Conservation (phyloP, 2,888 invertebrate species). For the Itoplectis maculator region DNA sequence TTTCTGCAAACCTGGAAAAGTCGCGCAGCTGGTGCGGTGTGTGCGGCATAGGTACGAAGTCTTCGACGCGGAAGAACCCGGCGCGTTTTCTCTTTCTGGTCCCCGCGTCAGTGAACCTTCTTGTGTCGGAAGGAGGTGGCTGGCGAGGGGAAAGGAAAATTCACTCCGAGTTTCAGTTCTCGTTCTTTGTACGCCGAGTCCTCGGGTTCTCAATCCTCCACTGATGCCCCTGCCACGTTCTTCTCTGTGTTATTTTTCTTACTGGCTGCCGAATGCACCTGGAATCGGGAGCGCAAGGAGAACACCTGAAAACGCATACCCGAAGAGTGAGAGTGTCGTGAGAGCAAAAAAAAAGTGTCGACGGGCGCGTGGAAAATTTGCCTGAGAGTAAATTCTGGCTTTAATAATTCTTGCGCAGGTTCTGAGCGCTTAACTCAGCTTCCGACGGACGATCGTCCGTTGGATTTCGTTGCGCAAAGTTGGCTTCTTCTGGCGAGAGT, state of each 20-base stretch:
- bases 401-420: not conserved
- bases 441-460: not conserved
- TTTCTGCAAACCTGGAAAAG: constrained; percentile 55
- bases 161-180: constrained; percentile 27
- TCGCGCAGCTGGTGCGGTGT: constrained; percentile 52
- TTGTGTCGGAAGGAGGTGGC: constrained; percentile 9
- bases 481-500: constrained; percentile 47
- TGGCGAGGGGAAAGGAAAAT: constrained; percentile 34
- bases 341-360: constrained; percentile 11
- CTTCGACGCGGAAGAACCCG: not conserved
- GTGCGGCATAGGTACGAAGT: constrained; percentile 3
- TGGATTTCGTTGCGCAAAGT: constrained; percentile 10
- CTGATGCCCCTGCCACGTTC: not conserved
- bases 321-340: not conserved
- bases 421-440: not conserved
- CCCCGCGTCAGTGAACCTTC: constrained; percentile 25
- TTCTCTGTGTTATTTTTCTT: not conserved
- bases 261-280: constrained; percentile 1
- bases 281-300: not conserved
- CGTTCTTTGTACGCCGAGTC: constrained; percentile 25
- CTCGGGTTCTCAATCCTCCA: constrained; percentile 26
- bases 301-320: not conserved
- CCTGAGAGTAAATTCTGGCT: not conserved
- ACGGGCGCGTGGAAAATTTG: constrained; percentile 15
- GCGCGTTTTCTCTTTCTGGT: constrained; percentile 35